A percentile compares a stretch with the other conserved stretches of the same genome.
These are phyloP conservation scores for Coranthus polyacanthus DNA, from an alignment of 2,797 vertebrate genomes.

Conservation along the genomic window DNA sequence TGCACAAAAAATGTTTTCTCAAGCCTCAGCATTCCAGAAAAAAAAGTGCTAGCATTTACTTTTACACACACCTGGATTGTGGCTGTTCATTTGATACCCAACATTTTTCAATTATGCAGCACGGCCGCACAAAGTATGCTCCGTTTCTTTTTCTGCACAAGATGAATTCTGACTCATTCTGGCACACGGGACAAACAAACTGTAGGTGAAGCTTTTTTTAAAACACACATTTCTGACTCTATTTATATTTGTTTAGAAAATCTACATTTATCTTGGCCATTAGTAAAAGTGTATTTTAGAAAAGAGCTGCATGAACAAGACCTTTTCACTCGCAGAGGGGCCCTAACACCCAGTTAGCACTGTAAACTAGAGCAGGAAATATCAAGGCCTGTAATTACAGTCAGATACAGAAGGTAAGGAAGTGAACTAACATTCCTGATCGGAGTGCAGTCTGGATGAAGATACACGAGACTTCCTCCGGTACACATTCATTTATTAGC, in stretches of 20 bases:
- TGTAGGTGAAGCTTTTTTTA: slow-evolving; percentile 52
- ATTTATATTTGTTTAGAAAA: slow-evolving; percentile 54
- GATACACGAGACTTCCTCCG: slow-evolving; percentile 59
- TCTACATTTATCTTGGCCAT: slow-evolving; percentile 61
- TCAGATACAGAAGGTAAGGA: slow-evolving; percentile 75
- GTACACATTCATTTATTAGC: slow-evolving; percentile 68
- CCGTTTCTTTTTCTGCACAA: slow-evolving; percentile 30
- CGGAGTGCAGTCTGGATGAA: slow-evolving; percentile 51
- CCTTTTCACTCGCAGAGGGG: slow-evolving; percentile 36
- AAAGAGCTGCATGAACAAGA: slow-evolving; percentile 40
- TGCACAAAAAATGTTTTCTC: slow-evolving; percentile 82
- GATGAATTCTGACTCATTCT: slow-evolving; percentile 39
- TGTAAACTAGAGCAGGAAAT: slow-evolving; percentile 71
- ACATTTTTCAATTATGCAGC: slow-evolving; percentile 64
- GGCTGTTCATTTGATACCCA: slow-evolving; percentile 71
- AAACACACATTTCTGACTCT: slow-evolving; percentile 50
- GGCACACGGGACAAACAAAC: slow-evolving; percentile 48
- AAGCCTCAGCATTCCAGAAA: slow-evolving; percentile 75
- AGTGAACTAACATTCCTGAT: slow-evolving; percentile 74
- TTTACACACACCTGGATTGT: slow-evolving; percentile 79
- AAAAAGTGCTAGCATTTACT: slow-evolving; percentile 66
- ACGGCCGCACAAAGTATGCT: slow-evolving; percentile 39
- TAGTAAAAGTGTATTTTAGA: slow-evolving; percentile 38
- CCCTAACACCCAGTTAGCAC: slow-evolving; percentile 62
- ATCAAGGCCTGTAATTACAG: slow-evolving; percentile 77